Conservation (phyloP, 2,113 vertebrate species). For the Zosterops borbonicus region DNA sequence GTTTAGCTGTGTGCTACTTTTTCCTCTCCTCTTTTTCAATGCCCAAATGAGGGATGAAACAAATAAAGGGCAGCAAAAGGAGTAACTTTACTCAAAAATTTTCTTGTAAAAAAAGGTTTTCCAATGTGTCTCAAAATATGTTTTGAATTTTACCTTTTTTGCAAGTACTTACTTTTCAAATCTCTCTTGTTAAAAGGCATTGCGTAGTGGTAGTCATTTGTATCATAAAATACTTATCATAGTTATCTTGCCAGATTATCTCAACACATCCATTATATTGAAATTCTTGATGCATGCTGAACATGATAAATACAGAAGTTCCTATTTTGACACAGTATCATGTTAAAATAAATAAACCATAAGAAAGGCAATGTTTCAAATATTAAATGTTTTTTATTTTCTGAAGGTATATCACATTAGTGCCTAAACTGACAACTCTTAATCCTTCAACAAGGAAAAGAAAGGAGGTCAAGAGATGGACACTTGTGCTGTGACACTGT, state of each 20-base stretch:
- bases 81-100: neutral
- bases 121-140: neutral
- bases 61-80: neutral
- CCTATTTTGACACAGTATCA: neutral
- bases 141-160: neutral
- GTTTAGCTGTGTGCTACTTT: neutral
- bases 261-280: neutral
- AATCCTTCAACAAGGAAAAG: neutral
- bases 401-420: neutral
- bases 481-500: neutral
- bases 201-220: neutral
- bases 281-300: neutral
- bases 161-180: neutral
- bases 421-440: neutral
- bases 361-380: neutral
- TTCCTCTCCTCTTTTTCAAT: neutral
- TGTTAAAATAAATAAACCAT: neutral
- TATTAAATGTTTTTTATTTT: neutral
- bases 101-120: neutral
- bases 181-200: neutral
- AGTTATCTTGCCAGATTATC: neutral
- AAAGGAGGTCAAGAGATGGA: neutral
- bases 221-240: neutral
- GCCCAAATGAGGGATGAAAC: neutral
- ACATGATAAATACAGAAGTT: neutral